Conservation (phyloP, 2,113 vertebrate species). For the Catagonus wagneri region DNA sequence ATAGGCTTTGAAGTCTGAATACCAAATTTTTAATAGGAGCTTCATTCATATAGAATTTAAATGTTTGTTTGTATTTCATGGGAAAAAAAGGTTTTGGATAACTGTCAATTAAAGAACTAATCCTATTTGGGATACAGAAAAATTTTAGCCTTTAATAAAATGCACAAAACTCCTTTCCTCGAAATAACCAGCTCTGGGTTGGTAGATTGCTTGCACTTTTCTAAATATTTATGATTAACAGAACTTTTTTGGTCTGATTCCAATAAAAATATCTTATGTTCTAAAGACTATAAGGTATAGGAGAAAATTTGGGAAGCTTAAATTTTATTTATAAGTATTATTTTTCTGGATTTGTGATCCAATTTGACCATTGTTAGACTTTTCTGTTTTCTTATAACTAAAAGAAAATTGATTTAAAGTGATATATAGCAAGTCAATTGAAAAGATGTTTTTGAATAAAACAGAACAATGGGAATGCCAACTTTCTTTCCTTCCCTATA, state of each 20-base stretch:
- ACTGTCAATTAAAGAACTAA: slow-evolving; percentile 16
- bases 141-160: neutral
- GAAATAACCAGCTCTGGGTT: slow-evolving; percentile 17
- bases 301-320: slow-evolving; percentile 39
- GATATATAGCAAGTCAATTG: slow-evolving; percentile 71
- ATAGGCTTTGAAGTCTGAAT: slow-evolving; percentile 7
- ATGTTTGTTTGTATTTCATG: slow-evolving; percentile 51
- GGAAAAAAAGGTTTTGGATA: neutral
- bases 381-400: slow-evolving; percentile 62
- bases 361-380: slow-evolving; percentile 69
- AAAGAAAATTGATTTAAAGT: slow-evolving; percentile 74
- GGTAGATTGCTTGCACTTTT: neutral
- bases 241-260: slow-evolving; percentile 45
- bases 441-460: slow-evolving; percentile 75
- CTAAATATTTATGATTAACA: slow-evolving; percentile 18
- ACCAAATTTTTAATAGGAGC: slow-evolving; percentile 7
- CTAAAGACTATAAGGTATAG: slow-evolving; percentile 45
- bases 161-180: neutral
- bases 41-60: slow-evolving; percentile 48
- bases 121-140: slow-evolving; percentile 5
- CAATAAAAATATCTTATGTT: slow-evolving; percentile 16
- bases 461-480: slow-evolving; percentile 73
- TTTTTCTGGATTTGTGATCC: slow-evolving; percentile 63
- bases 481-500: slow-evolving; percentile 72
- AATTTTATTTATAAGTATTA: slow-evolving; percentile 62